Percentiles rank a stretch among this genome's conserved stretches.
Conservation (phyloP, 2,888 invertebrate genomes). For the Seira musarum region DNA sequence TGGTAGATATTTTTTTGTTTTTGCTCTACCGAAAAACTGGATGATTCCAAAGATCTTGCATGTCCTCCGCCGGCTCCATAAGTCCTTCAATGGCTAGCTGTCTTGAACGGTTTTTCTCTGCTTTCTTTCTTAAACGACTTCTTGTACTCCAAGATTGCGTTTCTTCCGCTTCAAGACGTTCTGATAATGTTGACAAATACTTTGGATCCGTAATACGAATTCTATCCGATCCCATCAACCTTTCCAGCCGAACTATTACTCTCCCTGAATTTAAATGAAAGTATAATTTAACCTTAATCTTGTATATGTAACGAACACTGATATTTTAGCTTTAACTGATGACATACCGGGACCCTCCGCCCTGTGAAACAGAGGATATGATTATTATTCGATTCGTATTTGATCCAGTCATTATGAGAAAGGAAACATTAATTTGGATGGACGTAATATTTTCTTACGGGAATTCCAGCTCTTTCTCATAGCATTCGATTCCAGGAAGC, state of each 20-base stretch:
- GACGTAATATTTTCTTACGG: slow-evolving; percentile 43
- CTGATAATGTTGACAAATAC: slow-evolving; percentile 80
- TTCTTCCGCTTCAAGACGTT: slow-evolving; percentile 78
- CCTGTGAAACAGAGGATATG: slow-evolving; percentile 17
- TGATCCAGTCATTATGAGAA: neutral
- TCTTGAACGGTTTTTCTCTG: slow-evolving; percentile 64
- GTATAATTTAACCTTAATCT: neutral
- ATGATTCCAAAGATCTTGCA: slow-evolving; percentile 67
- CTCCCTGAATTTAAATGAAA: slow-evolving; percentile 47
- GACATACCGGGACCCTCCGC: slow-evolving; percentile 59
- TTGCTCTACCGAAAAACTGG: slow-evolving; percentile 66
- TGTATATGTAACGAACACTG: neutral
- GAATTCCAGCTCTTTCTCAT: slow-evolving; percentile 66
- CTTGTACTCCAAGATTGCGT: slow-evolving; percentile 78
- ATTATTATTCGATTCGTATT: neutral
- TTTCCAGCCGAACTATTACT: slow-evolving; percentile 75
- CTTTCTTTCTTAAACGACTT: slow-evolving; percentile 78
- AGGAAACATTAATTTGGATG: neutral
- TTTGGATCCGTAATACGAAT: slow-evolving; percentile 80
- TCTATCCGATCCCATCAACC: slow-evolving; percentile 81
- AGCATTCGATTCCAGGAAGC: slow-evolving; percentile 66
- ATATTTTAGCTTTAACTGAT: neutral
- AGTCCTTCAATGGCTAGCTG: slow-evolving; percentile 67
- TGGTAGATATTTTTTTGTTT: neutral
- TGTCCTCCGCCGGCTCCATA: slow-evolving; percentile 66